phyloP scores from a whole-genome alignment of 2,113 vertebrate species.

The Tyto alba region DNA sequence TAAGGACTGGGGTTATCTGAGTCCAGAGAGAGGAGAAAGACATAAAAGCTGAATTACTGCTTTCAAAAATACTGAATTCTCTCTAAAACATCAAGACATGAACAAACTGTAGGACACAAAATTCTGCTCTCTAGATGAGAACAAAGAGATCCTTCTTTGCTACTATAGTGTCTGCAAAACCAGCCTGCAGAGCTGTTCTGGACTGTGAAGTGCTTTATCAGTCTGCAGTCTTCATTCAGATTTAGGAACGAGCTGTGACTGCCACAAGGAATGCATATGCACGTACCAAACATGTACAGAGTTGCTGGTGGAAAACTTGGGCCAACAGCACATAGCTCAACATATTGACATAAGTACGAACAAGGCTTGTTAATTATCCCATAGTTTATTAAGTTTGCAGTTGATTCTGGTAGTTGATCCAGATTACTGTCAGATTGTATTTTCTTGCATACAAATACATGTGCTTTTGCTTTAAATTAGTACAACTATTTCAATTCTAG shows the following conservation, averaged over 20 bases:
- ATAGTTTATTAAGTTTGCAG: conserved; percentile 50
- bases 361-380: neutral
- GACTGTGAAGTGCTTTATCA: neutral
- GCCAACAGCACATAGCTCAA: neutral
- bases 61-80: neutral
- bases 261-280: neutral
- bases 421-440: conserved; percentile 47
- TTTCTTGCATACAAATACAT: conserved; percentile 48
- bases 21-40: neutral
- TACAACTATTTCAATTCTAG: conserved; percentile 18
- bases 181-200: neutral
- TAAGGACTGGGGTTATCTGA: neutral
- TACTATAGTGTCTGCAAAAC: neutral
- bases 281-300: neutral
- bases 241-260: neutral
- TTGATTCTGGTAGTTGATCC: conserved; percentile 56
- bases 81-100: neutral
- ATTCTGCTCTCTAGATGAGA: neutral
- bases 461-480: conserved; percentile 58
- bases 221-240: neutral
- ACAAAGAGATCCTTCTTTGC: neutral
- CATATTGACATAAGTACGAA: neutral
- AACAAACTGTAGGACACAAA: neutral
- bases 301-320: neutral
- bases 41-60: neutral